phyloP scores from a whole-genome alignment of 2,888 invertebrate genomes.

The Drosophila paramelanica region DNA sequence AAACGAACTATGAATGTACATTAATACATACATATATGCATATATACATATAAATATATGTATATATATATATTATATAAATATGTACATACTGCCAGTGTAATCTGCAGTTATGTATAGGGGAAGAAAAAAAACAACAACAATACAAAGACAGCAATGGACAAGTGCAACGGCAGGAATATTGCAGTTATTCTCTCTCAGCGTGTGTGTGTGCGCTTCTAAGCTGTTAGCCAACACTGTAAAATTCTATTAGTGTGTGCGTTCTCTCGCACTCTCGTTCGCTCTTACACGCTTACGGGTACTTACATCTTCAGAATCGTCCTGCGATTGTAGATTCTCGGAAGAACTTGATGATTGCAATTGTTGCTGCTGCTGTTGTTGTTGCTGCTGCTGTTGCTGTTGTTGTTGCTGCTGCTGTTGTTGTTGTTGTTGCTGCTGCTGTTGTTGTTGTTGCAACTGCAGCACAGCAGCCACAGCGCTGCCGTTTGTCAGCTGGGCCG shows the following conservation, averaged over 20 bases:
- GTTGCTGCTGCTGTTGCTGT: conserved; percentile 62
- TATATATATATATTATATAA: conserved; percentile 5
- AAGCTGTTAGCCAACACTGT: conserved; percentile 46
- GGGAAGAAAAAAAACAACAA: conserved; percentile 24
- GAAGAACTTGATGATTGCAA: conserved; percentile 83
- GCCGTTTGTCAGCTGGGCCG: conserved; percentile 68
- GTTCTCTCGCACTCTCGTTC: conserved; percentile 9
- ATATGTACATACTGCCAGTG: conserved; percentile 33
- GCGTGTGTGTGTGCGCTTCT: conserved; percentile 3
- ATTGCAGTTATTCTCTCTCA: conserved; percentile 26
- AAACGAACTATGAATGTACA: conserved; percentile 68
- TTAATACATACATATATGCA: conserved; percentile 7
- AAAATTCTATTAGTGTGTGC: conserved; percentile 35
- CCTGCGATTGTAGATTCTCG: conserved; percentile 84
- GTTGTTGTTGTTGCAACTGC: conserved; percentile 69
- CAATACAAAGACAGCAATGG: conserved; percentile 35
- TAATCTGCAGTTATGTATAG: conserved; percentile 36
- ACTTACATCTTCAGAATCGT: conserved; percentile 84
- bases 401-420: conserved; percentile 35
- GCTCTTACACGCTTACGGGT: conserved; percentile 9
- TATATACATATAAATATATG: conserved; percentile 7
- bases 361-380: conserved; percentile 77
- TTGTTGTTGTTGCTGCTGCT: conserved; percentile 63
- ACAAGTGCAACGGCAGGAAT: conserved; percentile 57
- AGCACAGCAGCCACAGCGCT: conserved; percentile 62